A percentile compares a stretch with the other conserved stretches of the same genome.
phyloP scores from a whole-genome alignment of 2,113 vertebrate species.

The Syrrhaptes paradoxus region DNA sequence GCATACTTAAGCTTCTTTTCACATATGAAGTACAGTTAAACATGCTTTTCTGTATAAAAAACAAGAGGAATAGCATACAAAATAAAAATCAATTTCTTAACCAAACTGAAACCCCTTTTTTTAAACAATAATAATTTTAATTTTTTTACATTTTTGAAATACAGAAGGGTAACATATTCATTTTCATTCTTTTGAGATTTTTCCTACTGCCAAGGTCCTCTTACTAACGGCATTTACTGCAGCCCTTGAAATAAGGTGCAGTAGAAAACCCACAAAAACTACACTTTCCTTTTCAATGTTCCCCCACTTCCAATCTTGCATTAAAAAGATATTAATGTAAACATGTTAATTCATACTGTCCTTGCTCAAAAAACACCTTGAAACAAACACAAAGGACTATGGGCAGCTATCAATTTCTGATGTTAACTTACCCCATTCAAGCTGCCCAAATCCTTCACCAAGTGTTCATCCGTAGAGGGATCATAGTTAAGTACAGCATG shows the following conservation, averaged over 20 bases:
- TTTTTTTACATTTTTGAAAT: background rate
- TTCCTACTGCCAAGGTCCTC: background rate
- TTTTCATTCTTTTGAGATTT: background rate
- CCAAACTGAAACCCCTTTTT: background rate
- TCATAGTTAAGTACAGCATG: constrained; percentile 98
- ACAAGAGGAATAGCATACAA: background rate
- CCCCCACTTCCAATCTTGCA: background rate
- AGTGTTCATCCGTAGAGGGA: constrained; percentile 86
- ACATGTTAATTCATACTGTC: background rate
- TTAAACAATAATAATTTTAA: background rate
- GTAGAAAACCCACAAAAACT: background rate
- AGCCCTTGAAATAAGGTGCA: background rate
- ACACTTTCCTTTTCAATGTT: background rate
- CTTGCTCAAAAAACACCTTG: background rate
- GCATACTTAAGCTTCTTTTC: background rate
- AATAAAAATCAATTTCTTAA: background rate
- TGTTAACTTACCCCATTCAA: constrained; percentile 91
- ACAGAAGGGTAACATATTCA: background rate
- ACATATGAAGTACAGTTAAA: background rate
- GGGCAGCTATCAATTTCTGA: background rate
- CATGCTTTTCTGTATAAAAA: background rate
- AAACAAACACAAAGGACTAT: background rate
- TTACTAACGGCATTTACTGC: background rate
- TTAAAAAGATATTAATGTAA: background rate
- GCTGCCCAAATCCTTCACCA: constrained; percentile 97